Evolutionary conservation across 64 coral and sea anemone species (phyloP), one percentile per base, ranked within the genome.

Genomic region (Anthopleura sola): DNA sequence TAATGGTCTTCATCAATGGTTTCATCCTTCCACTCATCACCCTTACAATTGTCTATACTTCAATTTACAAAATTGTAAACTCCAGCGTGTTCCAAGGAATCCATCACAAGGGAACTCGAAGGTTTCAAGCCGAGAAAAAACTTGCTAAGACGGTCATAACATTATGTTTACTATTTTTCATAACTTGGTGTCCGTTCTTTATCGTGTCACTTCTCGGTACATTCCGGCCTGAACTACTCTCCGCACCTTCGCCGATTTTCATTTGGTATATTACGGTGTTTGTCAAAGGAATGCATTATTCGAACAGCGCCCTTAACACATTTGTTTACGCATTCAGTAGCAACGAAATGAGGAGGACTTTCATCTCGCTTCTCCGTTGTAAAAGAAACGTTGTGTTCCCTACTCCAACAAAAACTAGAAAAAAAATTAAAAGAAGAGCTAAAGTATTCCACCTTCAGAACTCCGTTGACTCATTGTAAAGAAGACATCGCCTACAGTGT

Each of bases 151-250:
- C 90, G 2, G 85, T 54, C 8, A 81, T 86, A 18, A 36, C 80
- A 1, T 75, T 92, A 37, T 85, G 81, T 15, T 92, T 87, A n/a
- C 58, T 92, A 14, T 92, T 92, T 47, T 49, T 87, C 1, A 36
- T 87, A 1, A 86, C 90, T 2, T 92, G 90, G 90, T 81, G 85
- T 10, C 90, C 90, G 17, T 87, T 92, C 62, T 92, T 92, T n/a
- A 33, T 92, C 50, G 90, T 92, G 16, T 87, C 90, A 5, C 46
- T 82, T 18, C 44, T 92, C 39, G 90, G 85, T 36, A 24, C 28
- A 51, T 92, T 92, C 33, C 56, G 68, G 40, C 19, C n/a, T 21
- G 19, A 24, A 32, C 81, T 86, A 24, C 76, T 92, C 21, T 46
- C 76, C 2, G 28, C 17, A 20, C 85, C 85, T 36, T 40, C 36